A percentile compares a stretch with the other conserved stretches of the same genome.
Evolutionary conservation across 2,113 vertebrate genomes (phyloP).

Genomic region (Pangasianodon gigas): DNA sequence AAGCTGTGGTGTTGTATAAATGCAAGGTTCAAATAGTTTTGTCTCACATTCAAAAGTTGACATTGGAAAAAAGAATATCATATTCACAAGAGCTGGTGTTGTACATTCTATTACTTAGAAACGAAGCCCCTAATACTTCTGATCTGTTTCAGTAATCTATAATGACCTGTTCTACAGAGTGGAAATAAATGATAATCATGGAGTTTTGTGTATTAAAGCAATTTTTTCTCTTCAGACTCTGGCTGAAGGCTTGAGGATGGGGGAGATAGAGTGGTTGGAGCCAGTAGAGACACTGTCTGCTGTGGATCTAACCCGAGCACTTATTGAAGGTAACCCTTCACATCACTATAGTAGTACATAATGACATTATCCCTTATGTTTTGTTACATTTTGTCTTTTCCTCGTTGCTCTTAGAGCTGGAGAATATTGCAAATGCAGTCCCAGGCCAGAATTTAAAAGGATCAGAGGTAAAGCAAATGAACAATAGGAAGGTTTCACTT

Average conservation of each 20-base stretch:
- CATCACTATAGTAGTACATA: neutral
- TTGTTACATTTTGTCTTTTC: neutral
- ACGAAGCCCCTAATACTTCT: neutral
- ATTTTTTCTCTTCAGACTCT: slow-evolving; percentile 74
- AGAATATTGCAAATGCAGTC: slow-evolving; percentile 73
- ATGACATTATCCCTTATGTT: neutral
- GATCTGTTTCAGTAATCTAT: neutral
- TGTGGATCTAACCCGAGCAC: slow-evolving; percentile 78
- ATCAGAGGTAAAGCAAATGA: slow-evolving; percentile 71
- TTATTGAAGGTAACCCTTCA: slow-evolving; percentile 79
- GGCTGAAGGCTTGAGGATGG: slow-evolving; percentile 82
- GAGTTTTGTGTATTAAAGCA: neutral
- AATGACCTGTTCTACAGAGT: neutral
- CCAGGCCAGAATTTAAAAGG: slow-evolving; percentile 64
- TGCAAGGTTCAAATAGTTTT: neutral
- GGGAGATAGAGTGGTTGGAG: slow-evolving; percentile 86
- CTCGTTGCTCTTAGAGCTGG: slow-evolving; percentile 75
- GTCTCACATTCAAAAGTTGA: neutral
- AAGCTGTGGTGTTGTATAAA: neutral
- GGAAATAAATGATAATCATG: neutral
- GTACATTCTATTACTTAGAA: neutral
- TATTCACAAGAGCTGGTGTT: neutral
- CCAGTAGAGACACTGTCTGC: slow-evolving; percentile 77
- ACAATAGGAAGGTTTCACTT: neutral
- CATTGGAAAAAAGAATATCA: neutral